Percentiles rank a stretch among this genome's conserved stretches.
phyloP scores from a whole-genome alignment of 2,888 invertebrate species.

The Opisthograptis luteolata region DNA sequence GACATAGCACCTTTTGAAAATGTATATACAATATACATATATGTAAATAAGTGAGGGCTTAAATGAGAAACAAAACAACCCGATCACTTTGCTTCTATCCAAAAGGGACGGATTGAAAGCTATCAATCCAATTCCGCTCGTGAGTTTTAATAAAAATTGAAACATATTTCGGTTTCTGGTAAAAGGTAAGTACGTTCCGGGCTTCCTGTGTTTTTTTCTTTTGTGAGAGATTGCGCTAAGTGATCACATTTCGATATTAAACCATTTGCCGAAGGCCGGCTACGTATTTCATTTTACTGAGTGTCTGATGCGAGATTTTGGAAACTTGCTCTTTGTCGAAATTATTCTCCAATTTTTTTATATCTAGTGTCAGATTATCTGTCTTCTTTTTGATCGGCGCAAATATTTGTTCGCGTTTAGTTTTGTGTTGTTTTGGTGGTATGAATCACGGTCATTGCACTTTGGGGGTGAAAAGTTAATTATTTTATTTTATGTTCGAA shows the following conservation, averaged over 20 bases:
- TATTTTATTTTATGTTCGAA: too few relatives aligned
- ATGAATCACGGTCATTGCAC: background rate
- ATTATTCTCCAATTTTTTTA: slow-evolving; percentile 79
- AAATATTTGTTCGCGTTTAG: slow-evolving; percentile 24
- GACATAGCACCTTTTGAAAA: slow-evolving; percentile 8
- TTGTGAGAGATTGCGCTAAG: slow-evolving; percentile 84
- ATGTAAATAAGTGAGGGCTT: slow-evolving; percentile 27
- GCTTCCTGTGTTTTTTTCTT: slow-evolving; percentile 74
- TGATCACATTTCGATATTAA: slow-evolving; percentile 85
- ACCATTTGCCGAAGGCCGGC: slow-evolving; percentile 83
- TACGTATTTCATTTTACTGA: slow-evolving; percentile 84
- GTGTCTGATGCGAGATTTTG: slow-evolving; percentile 80
- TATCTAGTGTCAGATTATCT: slow-evolving; percentile 68
- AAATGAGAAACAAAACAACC: slow-evolving; percentile 35
- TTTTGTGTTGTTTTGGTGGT: background rate
- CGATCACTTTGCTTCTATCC: slow-evolving; percentile 40
- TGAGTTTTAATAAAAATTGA: slow-evolving; percentile 71
- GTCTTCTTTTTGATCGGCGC: slow-evolving; percentile 47
- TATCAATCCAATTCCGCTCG: slow-evolving; percentile 67
- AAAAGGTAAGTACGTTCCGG: slow-evolving; percentile 76
- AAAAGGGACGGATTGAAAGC: slow-evolving; percentile 58
- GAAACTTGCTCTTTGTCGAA: slow-evolving; percentile 79
- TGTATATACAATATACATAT: too few relatives aligned
- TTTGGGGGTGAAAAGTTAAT: too few relatives aligned
- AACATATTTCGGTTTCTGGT: slow-evolving; percentile 77